Conservation (phyloP, 1,140 invertebrate genomes). For the Trichoplusia ni region DNA sequence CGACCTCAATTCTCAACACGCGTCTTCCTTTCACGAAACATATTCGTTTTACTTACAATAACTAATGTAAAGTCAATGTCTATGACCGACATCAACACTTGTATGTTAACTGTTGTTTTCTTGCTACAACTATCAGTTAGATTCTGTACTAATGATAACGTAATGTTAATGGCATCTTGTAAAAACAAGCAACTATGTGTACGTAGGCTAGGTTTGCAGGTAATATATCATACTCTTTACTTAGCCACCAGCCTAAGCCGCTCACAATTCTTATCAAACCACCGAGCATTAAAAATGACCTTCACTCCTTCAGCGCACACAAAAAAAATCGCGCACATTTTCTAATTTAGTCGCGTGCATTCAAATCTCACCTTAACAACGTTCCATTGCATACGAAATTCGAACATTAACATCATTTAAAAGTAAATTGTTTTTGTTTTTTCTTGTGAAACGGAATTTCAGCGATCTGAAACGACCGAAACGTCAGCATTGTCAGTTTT, state of each 20-base stretch:
- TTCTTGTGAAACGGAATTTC: constrained; percentile 2
- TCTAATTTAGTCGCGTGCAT: not conserved
- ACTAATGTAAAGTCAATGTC: not conserved
- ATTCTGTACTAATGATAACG: too few species aligned
- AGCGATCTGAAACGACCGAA: too few species aligned
- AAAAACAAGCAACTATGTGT: not conserved
- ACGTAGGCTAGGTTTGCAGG: too few species aligned
- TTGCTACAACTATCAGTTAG: too few species aligned
- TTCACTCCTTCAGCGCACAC: constrained; percentile 6
- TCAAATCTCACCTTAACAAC: constrained; percentile 3
- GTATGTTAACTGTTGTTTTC: not conserved
- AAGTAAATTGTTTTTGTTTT: not conserved
- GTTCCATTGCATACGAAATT: not conserved
- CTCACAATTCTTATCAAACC: not conserved
- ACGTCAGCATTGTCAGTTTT: constrained; percentile 9
- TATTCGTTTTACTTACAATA: not conserved
- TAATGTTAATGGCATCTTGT: too few species aligned
- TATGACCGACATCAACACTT: not conserved
- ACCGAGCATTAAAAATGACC: constrained; percentile 2
- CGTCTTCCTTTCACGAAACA: constrained; percentile 31
- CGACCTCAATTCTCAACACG: constrained; percentile 27
- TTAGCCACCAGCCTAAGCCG: too few species aligned
- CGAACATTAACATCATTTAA: not conserved
- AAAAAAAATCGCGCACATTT: not conserved
- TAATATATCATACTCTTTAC: too few species aligned